Evolutionary conservation across 2,797 vertebrate genomes (phyloP).

Genomic region (Periparus ater): DNA sequence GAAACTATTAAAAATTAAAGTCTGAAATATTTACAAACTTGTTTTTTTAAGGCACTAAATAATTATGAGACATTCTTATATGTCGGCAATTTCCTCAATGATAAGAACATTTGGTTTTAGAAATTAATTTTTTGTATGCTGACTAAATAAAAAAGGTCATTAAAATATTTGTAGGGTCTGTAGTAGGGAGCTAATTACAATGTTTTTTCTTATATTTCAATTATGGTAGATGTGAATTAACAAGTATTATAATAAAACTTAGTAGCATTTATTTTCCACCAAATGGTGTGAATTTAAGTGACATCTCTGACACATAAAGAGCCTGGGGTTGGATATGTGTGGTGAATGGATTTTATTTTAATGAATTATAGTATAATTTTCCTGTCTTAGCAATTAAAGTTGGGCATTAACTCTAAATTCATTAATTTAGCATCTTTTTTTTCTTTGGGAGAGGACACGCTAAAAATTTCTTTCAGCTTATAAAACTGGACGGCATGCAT

Average conservation of each 20-base stretch:
- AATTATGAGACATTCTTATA: neutral
- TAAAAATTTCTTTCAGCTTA: slow-evolving; percentile 25
- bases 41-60: neutral
- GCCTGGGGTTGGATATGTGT: neutral
- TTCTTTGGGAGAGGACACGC: neutral
- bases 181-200: slow-evolving; percentile 25
- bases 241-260: slow-evolving; percentile 31
- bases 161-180: slow-evolving; percentile 33
- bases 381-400: slow-evolving; percentile 38
- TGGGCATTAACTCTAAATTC: slow-evolving; percentile 39
- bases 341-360: slow-evolving; percentile 46
- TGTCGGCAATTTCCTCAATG: slow-evolving; percentile 24
- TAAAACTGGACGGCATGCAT: neutral
- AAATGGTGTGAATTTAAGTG: neutral
- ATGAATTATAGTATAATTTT: slow-evolving; percentile 27
- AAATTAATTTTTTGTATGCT: slow-evolving; percentile 63
- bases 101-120: slow-evolving; percentile 58
- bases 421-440: slow-evolving; percentile 19
- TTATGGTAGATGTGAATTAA: slow-evolving; percentile 36
- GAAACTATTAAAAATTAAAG: neutral
- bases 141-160: slow-evolving; percentile 61
- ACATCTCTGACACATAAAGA: neutral
- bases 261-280: slow-evolving; percentile 36
- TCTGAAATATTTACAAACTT: slow-evolving; percentile 8
- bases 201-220: slow-evolving; percentile 47